A percentile compares a stretch with the other conserved stretches of the same genome.
Evolutionary conservation across 2,888 invertebrate genomes (phyloP).

Genomic region (Nezara viridula): DNA sequence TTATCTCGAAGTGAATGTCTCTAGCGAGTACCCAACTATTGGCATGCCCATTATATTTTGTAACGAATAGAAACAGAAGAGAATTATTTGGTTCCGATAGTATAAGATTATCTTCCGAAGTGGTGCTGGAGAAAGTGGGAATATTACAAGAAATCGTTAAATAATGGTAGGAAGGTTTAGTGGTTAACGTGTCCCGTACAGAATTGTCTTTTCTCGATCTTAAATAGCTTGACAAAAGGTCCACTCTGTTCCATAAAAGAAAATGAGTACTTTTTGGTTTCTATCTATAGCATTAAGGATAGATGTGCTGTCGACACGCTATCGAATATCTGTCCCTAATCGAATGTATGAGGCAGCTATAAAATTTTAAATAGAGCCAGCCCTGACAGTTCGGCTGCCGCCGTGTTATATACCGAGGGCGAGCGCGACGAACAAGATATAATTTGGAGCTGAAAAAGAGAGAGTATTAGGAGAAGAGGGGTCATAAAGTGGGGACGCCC

Average conservation of each 20-base stretch:
- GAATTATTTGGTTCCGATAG: background rate
- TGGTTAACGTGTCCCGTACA: background rate
- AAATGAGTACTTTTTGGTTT: slow-evolving; percentile 17
- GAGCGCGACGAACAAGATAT: slow-evolving; percentile 5
- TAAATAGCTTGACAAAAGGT: slow-evolving; percentile 1
- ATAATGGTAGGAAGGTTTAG: background rate
- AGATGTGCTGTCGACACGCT: slow-evolving; percentile 33
- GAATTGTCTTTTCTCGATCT: background rate
- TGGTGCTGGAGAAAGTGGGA: background rate
- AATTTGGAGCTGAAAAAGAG: slow-evolving; percentile 48
- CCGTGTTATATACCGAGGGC: background rate
- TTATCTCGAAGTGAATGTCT: no score
- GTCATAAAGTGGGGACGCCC: slow-evolving; percentile 10
- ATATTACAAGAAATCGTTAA: slow-evolving; percentile 19
- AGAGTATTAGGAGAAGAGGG: slow-evolving; percentile 45
- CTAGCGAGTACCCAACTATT: no score
- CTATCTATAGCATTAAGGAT: background rate
- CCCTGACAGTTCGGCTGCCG: slow-evolving; percentile 1
- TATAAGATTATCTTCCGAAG: background rate
- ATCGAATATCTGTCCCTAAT: slow-evolving; percentile 30
- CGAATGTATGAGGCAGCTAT: slow-evolving; percentile 3
- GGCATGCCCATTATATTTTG: no score
- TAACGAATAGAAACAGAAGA: background rate
- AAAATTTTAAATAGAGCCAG: slow-evolving; percentile 14
- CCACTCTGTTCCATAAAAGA: slow-evolving; percentile 32